Percentiles rank a stretch among this genome's conserved stretches.
phyloP scores from a whole-genome alignment of 2,113 vertebrate species.

The Tachuris rubrigastra region DNA sequence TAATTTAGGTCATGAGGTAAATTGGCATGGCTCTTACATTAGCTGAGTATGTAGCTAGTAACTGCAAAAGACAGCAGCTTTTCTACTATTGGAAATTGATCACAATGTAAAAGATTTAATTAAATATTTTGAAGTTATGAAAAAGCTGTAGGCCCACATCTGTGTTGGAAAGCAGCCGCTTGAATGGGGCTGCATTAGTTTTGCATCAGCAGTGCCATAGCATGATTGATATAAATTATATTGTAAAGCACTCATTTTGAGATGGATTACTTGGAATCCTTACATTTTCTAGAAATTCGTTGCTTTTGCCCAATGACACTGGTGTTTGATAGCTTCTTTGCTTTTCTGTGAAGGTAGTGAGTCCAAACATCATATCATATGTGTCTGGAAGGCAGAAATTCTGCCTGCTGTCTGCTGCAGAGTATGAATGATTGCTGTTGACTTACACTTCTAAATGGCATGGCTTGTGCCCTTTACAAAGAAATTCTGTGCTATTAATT shows the following conservation, averaged over 20 bases:
- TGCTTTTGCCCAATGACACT: background rate
- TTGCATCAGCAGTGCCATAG: background rate
- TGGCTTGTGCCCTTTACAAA: background rate
- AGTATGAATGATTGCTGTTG: background rate
- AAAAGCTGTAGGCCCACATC: background rate
- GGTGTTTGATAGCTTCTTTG: background rate
- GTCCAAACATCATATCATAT: background rate
- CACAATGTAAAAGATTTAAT: background rate
- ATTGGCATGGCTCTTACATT: background rate
- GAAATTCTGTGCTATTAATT: background rate
- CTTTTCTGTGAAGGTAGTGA: background rate
- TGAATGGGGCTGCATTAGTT: background rate
- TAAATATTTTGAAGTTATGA: background rate
- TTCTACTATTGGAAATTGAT: background rate
- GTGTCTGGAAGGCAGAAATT: background rate
- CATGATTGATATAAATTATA: background rate
- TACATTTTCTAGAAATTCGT: background rate
- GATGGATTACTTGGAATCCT: background rate
- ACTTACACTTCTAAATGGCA: background rate
- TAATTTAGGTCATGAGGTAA: background rate
- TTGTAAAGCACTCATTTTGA: background rate
- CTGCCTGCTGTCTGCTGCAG: background rate
- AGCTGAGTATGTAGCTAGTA: background rate
- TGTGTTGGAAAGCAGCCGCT: background rate
- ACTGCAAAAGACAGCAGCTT: background rate